Conservation (phyloP, 2,113 vertebrate genomes). For the Spermophilus dauricus region DNA sequence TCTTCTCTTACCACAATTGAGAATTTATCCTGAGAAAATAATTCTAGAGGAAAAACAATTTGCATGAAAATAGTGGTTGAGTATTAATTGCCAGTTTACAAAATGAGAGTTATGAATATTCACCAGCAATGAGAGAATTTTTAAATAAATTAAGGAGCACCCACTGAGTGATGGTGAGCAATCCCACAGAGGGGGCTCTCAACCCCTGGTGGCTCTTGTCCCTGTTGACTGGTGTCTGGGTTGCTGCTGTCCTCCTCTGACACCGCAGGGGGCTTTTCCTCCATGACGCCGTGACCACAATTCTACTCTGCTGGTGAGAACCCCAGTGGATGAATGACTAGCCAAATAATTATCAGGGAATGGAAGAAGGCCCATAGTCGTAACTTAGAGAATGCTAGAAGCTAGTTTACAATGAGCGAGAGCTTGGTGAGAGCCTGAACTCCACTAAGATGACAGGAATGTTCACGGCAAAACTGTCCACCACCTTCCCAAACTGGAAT, state of each 20-base stretch:
- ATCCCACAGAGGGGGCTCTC: not conserved
- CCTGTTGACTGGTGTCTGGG: not conserved
- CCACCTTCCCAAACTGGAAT: not conserved
- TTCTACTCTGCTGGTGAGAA: not conserved
- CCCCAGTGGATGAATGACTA: not conserved
- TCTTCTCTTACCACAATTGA: not conserved
- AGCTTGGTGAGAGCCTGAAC: not conserved
- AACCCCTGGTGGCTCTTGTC: not conserved
- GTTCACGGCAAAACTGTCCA: not conserved
- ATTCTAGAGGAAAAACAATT: not conserved
- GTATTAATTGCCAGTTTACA: not conserved
- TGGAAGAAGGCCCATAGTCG: not conserved
- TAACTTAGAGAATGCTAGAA: not conserved
- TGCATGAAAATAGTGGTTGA: not conserved
- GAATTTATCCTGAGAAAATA: constrained; percentile 26
- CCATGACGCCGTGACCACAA: not conserved
- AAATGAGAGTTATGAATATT: not conserved
- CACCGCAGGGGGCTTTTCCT: too few relatives aligned
- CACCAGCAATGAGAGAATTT: not conserved
- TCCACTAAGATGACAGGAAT: not conserved
- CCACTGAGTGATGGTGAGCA: not conserved
- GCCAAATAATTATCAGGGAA: not conserved
- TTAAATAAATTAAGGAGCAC: not conserved
- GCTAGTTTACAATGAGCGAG: not conserved
- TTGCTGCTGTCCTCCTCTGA: not conserved